phyloP scores from a whole-genome alignment of 2,113 vertebrate genomes.

The Mixornis gularis region DNA sequence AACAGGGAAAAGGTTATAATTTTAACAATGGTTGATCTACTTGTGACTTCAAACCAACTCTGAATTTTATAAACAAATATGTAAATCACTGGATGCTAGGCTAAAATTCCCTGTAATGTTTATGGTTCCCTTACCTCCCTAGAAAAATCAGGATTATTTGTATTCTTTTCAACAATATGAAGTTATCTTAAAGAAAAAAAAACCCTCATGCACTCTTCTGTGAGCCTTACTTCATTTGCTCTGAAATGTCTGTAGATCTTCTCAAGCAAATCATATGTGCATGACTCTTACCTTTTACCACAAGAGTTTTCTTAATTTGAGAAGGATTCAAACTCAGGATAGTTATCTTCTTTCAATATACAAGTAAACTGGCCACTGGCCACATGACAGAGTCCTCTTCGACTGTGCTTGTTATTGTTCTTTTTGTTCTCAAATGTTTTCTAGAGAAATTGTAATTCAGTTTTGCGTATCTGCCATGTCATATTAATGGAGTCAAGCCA shows the following conservation, averaged over 20 bases:
- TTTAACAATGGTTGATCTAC: slow-evolving; percentile 55
- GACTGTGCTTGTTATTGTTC: neutral
- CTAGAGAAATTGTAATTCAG: neutral
- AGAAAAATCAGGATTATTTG: slow-evolving; percentile 42
- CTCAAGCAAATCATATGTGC: neutral
- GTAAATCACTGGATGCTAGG: slow-evolving; percentile 4
- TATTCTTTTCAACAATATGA: neutral
- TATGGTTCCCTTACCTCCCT: neutral
- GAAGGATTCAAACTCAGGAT: neutral
- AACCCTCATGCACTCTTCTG: neutral
- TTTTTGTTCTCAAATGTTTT: neutral
- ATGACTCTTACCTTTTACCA: neutral
- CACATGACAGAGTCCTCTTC: neutral
- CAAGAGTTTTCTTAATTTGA: neutral
- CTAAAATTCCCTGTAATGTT: slow-evolving; percentile 39
- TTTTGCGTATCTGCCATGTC: neutral
- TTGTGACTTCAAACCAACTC: slow-evolving; percentile 48
- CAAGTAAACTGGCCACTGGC: neutral
- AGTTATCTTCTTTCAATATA: neutral
- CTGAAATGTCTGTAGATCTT: neutral
- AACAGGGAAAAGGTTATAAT: slow-evolving; percentile 37
- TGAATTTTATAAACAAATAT: slow-evolving; percentile 39
- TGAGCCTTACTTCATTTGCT: neutral
- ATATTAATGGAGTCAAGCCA: neutral
- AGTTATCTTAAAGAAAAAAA: neutral